Percentiles rank a stretch among this genome's conserved stretches.
Evolutionary conservation across 2,797 vertebrate genomes (phyloP).

Genomic region (Leuciscus waleckii): DNA sequence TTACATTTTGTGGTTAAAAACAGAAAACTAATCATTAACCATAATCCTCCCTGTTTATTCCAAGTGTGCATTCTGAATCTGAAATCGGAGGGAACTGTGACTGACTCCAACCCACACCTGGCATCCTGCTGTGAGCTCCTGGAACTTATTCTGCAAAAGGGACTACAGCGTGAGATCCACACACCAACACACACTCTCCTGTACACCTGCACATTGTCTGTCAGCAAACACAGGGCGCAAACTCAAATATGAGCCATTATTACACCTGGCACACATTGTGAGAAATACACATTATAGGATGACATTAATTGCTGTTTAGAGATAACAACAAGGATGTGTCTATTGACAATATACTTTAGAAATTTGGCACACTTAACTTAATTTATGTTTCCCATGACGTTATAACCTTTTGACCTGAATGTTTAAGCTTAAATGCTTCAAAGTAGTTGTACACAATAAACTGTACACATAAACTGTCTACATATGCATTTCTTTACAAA

Average conservation of each 20-base stretch:
- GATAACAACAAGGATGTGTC: not conserved
- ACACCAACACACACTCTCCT: conserved; percentile 7
- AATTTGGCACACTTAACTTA: not conserved
- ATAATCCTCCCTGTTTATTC: conserved; percentile 18
- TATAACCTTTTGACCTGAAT: not conserved
- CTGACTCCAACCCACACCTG: conserved; percentile 77
- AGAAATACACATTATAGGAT: conserved; percentile 1
- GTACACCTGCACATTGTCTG: conserved; percentile 5
- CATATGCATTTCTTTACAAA: not conserved
- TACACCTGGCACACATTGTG: conserved; percentile 2
- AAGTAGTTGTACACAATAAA: not conserved
- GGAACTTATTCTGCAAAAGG: conserved; percentile 84
- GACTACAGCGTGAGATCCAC: conserved; percentile 82
- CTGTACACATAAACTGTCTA: conserved; percentile 4
- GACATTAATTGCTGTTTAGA: conserved; percentile 3
- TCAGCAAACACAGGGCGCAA: not conserved
- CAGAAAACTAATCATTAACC: conserved; percentile 15
- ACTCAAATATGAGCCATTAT: not conserved
- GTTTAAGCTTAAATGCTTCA: not conserved
- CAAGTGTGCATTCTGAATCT: conserved; percentile 82
- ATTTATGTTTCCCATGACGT: not conserved
- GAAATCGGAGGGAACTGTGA: conserved; percentile 71
- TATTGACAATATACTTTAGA: not conserved
- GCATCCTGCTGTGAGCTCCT: conserved; percentile 80
- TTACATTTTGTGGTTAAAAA: conserved; percentile 8